phyloP scores from a whole-genome alignment of 2,113 vertebrate species.

The Apodemus sylvaticus region DNA sequence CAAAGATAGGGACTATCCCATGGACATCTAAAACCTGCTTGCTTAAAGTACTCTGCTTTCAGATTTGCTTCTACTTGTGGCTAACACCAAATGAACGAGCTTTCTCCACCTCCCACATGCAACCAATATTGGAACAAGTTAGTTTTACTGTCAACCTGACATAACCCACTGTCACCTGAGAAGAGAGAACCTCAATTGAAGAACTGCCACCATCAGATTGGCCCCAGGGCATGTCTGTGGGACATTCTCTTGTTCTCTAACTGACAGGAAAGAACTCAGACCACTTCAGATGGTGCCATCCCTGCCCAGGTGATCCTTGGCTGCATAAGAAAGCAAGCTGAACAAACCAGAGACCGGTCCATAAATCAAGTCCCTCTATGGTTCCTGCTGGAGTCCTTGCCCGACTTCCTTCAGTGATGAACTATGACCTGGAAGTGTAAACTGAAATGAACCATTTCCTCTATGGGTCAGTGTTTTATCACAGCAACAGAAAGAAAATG shows the following conservation, averaged over 20 bases:
- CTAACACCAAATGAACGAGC: neutral
- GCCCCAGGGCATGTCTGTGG: neutral
- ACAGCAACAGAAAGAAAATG: neutral
- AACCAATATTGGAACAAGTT: neutral
- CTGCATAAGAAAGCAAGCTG: neutral
- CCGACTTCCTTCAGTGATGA: neutral
- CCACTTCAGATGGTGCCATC: neutral
- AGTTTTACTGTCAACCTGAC: neutral
- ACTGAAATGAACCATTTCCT: neutral
- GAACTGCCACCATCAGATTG: neutral
- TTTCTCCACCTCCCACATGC: neutral
- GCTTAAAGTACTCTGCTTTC: neutral
- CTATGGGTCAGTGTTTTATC: neutral
- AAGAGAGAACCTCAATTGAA: neutral
- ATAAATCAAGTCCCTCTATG: neutral
- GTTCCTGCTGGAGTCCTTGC: neutral
- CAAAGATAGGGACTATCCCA: neutral
- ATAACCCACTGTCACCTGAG: neutral
- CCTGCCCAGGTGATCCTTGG: neutral
- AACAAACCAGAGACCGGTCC: neutral
- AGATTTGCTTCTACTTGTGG: neutral
- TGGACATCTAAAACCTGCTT: accelerated
- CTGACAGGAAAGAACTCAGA: neutral
- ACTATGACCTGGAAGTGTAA: neutral
- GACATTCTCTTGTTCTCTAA: neutral